Percentiles rank a stretch among this genome's conserved stretches.
phyloP scores from a whole-genome alignment of 2,113 vertebrate genomes.

The Cynopterus brachyotis region DNA sequence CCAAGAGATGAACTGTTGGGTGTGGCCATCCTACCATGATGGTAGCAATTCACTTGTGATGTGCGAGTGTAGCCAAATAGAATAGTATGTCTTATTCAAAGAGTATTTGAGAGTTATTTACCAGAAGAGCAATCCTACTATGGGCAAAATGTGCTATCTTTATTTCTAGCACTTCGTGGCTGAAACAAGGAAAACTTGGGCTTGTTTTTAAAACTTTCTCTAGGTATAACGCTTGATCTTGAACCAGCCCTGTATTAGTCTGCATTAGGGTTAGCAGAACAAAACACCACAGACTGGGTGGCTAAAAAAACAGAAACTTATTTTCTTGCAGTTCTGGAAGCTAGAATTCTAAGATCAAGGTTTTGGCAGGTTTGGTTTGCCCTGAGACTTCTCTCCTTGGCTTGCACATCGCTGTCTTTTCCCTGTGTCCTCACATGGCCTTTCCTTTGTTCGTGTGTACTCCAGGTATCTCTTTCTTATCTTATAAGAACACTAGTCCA shows the following conservation, averaged over 20 bases:
- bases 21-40: neutral
- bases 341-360: neutral
- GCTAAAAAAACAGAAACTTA: neutral
- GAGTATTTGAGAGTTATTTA: neutral
- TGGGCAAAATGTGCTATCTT: neutral
- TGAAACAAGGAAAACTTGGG: neutral
- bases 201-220: conserved; percentile 13
- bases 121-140: neutral
- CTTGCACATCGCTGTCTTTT: neutral
- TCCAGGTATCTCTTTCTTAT: neutral
- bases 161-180: neutral
- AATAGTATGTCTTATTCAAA: neutral
- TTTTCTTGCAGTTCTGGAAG: neutral
- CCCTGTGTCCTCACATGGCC: no score
- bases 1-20: neutral
- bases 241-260: neutral
- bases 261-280: neutral
- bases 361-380: neutral
- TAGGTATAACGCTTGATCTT: neutral
- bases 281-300: neutral
- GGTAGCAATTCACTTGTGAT: neutral
- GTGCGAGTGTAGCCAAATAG: neutral
- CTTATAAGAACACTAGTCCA: neutral
- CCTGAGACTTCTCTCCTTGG: neutral
- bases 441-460: neutral